Percentiles rank a stretch among this genome's conserved stretches.
phyloP scores from a whole-genome alignment of 2,888 invertebrate genomes.

The Ophion slaviceki region DNA sequence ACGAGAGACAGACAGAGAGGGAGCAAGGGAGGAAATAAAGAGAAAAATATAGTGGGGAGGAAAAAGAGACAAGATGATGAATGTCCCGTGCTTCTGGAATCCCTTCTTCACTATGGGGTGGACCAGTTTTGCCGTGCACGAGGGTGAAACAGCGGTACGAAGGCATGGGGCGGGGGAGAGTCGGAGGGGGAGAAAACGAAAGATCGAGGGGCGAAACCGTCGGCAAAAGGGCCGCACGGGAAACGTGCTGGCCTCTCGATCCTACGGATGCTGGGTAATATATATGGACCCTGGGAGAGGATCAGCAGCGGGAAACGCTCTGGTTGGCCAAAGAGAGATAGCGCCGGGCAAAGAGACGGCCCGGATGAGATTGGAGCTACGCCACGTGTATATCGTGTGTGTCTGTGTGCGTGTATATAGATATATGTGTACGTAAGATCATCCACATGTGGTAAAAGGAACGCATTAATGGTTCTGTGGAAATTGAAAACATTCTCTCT shows the following conservation, averaged over 20 bases:
- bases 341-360: conserved; percentile 40
- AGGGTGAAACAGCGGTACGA: conserved; percentile 56
- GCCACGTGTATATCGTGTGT: conserved; percentile 11
- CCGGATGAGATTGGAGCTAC: conserved; percentile 74
- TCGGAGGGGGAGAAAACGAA: conserved; percentile 54
- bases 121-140: conserved; percentile 58
- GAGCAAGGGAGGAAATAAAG: conserved; percentile 43
- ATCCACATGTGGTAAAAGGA: conserved; percentile 56
- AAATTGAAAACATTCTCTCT: conserved; percentile 80
- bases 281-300: conserved; percentile 36
- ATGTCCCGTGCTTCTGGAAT: conserved; percentile 67
- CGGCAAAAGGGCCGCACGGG: conserved; percentile 44
- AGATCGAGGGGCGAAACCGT: conserved; percentile 61
- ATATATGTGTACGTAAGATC: conserved; percentile 15
- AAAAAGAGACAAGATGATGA: conserved; percentile 70
- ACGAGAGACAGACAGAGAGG: not conserved
- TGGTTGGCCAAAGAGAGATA: conserved; percentile 63
- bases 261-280: conserved; percentile 52
- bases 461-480: conserved; percentile 80
- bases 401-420: not conserved
- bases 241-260: conserved; percentile 53
- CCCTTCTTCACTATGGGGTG: conserved; percentile 51
- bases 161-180: conserved; percentile 62
- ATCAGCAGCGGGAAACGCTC: conserved; percentile 50
- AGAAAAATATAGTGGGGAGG: conserved; percentile 53